Conservation (phyloP, 2,797 vertebrate species). For the Crocodylus rhombifer region DNA sequence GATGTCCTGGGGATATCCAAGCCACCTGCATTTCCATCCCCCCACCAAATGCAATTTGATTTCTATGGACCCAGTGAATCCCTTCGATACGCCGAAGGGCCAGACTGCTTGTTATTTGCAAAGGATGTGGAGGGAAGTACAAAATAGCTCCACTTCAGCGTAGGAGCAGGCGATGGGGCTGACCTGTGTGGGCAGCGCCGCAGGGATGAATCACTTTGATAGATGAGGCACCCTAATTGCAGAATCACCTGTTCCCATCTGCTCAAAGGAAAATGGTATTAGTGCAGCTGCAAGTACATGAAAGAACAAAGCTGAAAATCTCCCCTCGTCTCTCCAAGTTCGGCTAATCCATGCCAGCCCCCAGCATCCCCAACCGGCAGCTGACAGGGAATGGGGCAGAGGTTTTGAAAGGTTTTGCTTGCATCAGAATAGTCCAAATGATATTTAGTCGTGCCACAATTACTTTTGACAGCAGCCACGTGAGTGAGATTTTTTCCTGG, state of each 20-base stretch:
- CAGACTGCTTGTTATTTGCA: conserved; percentile 41
- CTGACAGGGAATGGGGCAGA: neutral
- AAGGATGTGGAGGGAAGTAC: neutral
- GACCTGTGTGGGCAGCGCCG: conserved; percentile 68
- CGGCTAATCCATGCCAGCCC: conserved; percentile 13
- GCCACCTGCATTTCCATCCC: neutral
- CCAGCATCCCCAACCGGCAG: neutral
- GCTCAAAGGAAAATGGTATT: conserved; percentile 71
- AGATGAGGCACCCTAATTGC: conserved; percentile 60
- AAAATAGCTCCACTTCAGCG: neutral
- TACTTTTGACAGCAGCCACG: neutral
- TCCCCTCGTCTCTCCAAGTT: conserved; percentile 16
- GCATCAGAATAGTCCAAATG: neutral
- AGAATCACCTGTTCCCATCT: conserved; percentile 54
- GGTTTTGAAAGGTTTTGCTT: neutral
- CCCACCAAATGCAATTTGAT: neutral
- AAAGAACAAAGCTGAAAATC: conserved; percentile 54
- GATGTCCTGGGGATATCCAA: neutral
- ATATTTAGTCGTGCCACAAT: neutral
- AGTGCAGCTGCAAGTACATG: conserved; percentile 51
- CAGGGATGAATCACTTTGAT: conserved; percentile 57
- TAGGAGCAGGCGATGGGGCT: neutral
- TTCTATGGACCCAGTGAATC: neutral
- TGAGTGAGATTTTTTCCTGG: neutral
- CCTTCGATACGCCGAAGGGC: neutral